Conservation (phyloP, 2,888 invertebrate genomes). For the Drosophila buzzatii region DNA sequence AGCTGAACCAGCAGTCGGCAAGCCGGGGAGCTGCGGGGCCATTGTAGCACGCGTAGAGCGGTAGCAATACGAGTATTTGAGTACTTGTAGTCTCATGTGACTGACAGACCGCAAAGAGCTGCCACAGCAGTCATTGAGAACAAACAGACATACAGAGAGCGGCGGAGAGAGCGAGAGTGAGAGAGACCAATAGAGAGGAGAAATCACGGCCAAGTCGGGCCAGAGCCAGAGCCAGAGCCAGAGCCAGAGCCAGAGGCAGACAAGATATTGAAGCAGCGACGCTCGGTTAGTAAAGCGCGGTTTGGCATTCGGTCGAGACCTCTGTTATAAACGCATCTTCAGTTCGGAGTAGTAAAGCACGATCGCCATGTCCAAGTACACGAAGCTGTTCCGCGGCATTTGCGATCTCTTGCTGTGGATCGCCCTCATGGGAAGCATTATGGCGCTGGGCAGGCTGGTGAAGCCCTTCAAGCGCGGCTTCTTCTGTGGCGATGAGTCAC, state of each 20-base stretch:
- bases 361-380: conserved; percentile 68
- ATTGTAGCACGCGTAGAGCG: conserved; percentile 45
- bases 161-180: conserved; percentile 18
- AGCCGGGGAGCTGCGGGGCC: not conserved
- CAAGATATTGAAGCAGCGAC: conserved; percentile 51
- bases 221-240: conserved; percentile 31
- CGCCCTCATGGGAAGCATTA: conserved; percentile 66
- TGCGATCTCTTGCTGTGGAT: conserved; percentile 79
- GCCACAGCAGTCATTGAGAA: conserved; percentile 12
- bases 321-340: conserved; percentile 7
- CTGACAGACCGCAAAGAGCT: conserved; percentile 69
- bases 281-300: conserved; percentile 70
- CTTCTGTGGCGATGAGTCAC: conserved; percentile 82
- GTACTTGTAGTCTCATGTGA: conserved; percentile 25
- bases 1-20: not conserved
- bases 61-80: conserved; percentile 27
- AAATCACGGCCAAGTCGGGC: conserved; percentile 62
- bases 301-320: conserved; percentile 65
- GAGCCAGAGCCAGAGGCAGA: conserved; percentile 39
- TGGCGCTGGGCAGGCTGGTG: conserved; percentile 67
- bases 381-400: conserved; percentile 69
- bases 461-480: conserved; percentile 77
- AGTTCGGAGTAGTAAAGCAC: conserved; percentile 3
- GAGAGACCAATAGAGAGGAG: conserved; percentile 5
- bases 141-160: not conserved